Evolutionary conservation across 1,140 invertebrate species (phyloP), one percentile per base, ranked within the genome.

Genomic region (Panagrolaimus sp.): DNA sequence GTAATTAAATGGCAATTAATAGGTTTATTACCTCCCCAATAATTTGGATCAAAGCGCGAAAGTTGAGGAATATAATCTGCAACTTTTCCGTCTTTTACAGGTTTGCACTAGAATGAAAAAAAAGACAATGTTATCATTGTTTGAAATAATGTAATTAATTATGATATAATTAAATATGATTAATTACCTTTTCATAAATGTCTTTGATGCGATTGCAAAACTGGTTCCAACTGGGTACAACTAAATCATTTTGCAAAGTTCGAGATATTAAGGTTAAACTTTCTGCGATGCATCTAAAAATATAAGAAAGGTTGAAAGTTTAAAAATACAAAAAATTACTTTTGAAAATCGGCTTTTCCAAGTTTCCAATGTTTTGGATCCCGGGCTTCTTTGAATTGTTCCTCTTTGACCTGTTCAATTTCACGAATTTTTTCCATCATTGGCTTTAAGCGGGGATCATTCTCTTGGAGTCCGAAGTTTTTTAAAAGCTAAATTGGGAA

Each of bases 21-120:
- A 38, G n/a, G n/a, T n/a, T n/a, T n/a, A n/a, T n/a, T 38, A 38
- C 32, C 32, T 6, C 84, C 86, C 83, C 84, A 86, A 28, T 73
- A 75, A 52, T 87, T 82, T 1, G 86, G 84, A 68, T 77, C 81
- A 68, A 82, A 81, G 14, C 82, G n/a, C 0, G 73, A 71, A 28
- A 82, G 52, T 69, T 82, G 80, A 0, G 80, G 80, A 69, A 82
- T 82, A 67, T 82, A 82, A 32, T 79, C 71, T 10, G 80, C 82
- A 0, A 82, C 80, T 64, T 82, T 73, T 12, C 80, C 80, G 6
- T 69, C 75, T 9, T n/a, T 68, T 12, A 75, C 68, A 6, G 64
- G 47, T 32, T 67, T 76, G 43, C 74, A 76, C 74, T 76, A 32
- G 17, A 71, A 28, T 12, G 43, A 43, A 21, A n/a, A 17, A 26